A percentile compares a stretch with the other conserved stretches of the same genome.
These are phyloP conservation scores for Choreutis nemorana DNA, from an alignment of 2,888 invertebrate species.

Conservation along the genomic window DNA sequence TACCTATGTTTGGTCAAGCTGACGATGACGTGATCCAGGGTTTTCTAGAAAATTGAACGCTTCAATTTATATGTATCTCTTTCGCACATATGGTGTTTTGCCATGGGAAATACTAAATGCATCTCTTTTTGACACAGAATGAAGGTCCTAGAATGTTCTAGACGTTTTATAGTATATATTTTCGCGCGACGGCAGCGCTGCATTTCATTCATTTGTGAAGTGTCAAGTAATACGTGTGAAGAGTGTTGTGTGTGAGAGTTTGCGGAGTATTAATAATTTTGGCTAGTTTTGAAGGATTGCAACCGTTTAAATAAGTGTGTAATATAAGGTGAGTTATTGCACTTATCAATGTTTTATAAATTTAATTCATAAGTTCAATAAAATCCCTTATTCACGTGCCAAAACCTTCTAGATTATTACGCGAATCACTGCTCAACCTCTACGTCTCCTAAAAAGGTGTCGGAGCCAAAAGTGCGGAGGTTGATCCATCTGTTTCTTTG, in stretches of 20 bases:
- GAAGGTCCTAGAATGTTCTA: conserved; percentile 73
- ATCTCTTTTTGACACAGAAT: conserved; percentile 31
- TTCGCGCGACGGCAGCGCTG: conserved; percentile 63
- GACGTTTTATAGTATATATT: conserved; percentile 72
- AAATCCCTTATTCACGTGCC: conserved; percentile 5
- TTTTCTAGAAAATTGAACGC: conserved; percentile 7
- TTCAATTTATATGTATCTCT: conserved; percentile 44
- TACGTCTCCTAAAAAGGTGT: conserved; percentile 59
- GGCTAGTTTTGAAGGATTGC: conserved; percentile 25
- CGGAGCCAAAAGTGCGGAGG: conserved; percentile 31
- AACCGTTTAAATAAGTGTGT: conserved; percentile 1
- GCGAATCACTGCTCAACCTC: conserved; percentile 19
- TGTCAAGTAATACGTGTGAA: conserved; percentile 43
- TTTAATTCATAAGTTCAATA: too few relatives aligned
- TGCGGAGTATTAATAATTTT: conserved; percentile 22
- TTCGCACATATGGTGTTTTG: conserved; percentile 18
- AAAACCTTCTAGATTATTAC: conserved; percentile 2
- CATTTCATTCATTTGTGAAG: conserved; percentile 62
- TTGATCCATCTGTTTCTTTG: conserved; percentile 33
- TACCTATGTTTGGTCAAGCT: too few relatives aligned
- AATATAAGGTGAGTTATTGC: conserved; percentile 1
- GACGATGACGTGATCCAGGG: too few relatives aligned
- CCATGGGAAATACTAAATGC: conserved; percentile 17
- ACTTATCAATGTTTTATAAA: background rate
- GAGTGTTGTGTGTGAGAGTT: conserved; percentile 37